Conservation (phyloP, 2,888 invertebrate species). For the Neoaliturus tenellus region DNA sequence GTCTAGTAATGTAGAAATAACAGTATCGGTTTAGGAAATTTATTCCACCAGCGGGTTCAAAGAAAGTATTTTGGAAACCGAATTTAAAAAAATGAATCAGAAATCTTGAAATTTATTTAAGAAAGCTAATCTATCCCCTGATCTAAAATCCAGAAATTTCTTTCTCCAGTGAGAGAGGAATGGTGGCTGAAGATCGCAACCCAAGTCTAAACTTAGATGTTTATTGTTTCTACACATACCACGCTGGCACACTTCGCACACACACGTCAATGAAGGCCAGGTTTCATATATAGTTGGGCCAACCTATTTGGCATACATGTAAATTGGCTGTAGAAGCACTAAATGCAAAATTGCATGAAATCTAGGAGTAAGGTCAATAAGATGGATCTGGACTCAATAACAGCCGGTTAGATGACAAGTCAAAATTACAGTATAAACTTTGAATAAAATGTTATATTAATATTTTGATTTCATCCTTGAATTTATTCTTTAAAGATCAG, state of each 20-base stretch:
- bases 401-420: neutral
- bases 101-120: no score
- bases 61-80: no score
- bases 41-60: no score
- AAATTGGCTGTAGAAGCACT: neutral
- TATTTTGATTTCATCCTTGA: no score
- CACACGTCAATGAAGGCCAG: constrained; percentile 12
- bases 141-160: no score
- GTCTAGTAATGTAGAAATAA: no score
- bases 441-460: no score
- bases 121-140: no score
- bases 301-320: neutral
- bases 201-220: neutral
- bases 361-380: neutral
- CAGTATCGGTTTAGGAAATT: no score
- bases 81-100: no score
- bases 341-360: neutral
- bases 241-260: neutral
- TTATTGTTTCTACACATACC: constrained; percentile 19
- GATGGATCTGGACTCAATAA: neutral
- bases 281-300: neutral
- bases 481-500: no score
- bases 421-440: no score
- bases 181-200: neutral
- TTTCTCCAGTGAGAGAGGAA: neutral